Evolutionary conservation across 2,797 vertebrate species (phyloP).

Genomic region (Melanotaenia trifasciata): DNA sequence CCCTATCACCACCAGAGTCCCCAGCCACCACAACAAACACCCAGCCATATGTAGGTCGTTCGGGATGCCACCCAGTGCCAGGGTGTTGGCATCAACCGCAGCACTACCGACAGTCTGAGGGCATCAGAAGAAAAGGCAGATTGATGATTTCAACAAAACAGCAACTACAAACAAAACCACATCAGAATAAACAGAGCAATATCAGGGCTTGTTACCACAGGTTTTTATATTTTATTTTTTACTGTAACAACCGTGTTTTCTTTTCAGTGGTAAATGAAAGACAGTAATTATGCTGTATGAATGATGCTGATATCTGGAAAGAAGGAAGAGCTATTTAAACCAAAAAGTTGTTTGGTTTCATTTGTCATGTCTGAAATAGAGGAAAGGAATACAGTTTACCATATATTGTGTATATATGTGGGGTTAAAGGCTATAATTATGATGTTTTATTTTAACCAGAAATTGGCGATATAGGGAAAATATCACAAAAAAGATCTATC

Average conservation of each 20-base stretch:
- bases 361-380: conserved; percentile 26
- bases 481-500: background rate
- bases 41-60: conserved; percentile 69
- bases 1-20: conserved; percentile 54
- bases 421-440: conserved; percentile 1
- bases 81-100: conserved; percentile 62
- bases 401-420: background rate
- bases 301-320: conserved; percentile 7
- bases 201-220: conserved; percentile 23
- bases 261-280: conserved; percentile 44
- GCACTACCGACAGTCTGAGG: conserved; percentile 57
- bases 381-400: conserved; percentile 1
- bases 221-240: conserved; percentile 28
- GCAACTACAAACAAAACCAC: conserved; percentile 45
- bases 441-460: conserved; percentile 16
- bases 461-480: conserved; percentile 7
- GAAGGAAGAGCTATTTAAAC: conserved; percentile 13
- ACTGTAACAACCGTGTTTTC: conserved; percentile 34
- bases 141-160: conserved; percentile 43
- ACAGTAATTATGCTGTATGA: conserved; percentile 39
- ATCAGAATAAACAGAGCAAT: conserved; percentile 29
- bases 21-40: conserved; percentile 76
- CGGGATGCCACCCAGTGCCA: conserved; percentile 72
- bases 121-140: conserved; percentile 42
- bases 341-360: conserved; percentile 1